Evolutionary conservation across 2,797 vertebrate species (phyloP).

Genomic region (Holocentrus rufus): DNA sequence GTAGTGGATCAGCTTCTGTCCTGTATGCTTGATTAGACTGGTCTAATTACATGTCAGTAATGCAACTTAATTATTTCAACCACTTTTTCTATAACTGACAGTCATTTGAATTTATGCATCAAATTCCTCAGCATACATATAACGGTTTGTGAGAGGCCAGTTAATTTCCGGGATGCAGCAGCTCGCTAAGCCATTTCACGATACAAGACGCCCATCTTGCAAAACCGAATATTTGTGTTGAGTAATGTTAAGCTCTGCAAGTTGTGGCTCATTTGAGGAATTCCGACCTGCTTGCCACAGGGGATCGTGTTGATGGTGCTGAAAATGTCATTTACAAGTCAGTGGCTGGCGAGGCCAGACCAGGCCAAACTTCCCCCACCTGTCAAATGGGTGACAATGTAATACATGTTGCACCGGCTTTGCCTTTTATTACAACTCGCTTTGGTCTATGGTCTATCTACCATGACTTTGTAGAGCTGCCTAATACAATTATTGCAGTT

Average conservation of each 20-base stretch:
- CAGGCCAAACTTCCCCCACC: slow-evolving; percentile 28
- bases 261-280: slow-evolving; percentile 85
- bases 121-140: background rate
- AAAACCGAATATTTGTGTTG: slow-evolving; percentile 66
- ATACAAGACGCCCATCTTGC: slow-evolving; percentile 75
- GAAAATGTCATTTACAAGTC: slow-evolving; percentile 23
- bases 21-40: slow-evolving; percentile 13
- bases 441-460: background rate
- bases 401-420: background rate
- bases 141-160: slow-evolving; percentile 57
- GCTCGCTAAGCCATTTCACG: slow-evolving; percentile 63
- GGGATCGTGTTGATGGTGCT: slow-evolving; percentile 36
- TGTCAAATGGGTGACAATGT: background rate
- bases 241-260: slow-evolving; percentile 70
- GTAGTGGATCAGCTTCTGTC: slow-evolving; percentile 12
- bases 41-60: background rate
- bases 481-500: background rate
- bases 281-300: slow-evolving; percentile 67
- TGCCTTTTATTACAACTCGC: background rate
- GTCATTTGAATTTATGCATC: background rate
- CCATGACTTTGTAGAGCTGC: background rate
- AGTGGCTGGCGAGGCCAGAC: background rate
- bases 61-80: background rate
- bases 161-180: slow-evolving; percentile 61
- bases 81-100: background rate